Percentiles rank a stretch among this genome's conserved stretches.
phyloP scores from a whole-genome alignment of 2,113 vertebrate genomes.

The Amblyornis subalaris region DNA sequence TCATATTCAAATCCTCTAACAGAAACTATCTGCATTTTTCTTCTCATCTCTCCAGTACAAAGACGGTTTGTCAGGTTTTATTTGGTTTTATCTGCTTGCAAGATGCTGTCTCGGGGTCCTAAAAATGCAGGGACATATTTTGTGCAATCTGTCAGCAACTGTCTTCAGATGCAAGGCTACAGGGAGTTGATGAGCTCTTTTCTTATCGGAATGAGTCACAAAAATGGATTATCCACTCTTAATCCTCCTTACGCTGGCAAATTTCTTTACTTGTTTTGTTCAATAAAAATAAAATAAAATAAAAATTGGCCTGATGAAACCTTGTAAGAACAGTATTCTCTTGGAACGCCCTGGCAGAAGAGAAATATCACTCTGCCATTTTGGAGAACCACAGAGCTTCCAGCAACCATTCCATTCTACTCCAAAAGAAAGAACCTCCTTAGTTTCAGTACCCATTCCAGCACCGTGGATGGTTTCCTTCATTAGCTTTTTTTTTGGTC shows the following conservation, averaged over 20 bases:
- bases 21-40: background rate
- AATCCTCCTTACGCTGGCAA: background rate
- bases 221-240: slow-evolving; percentile 55
- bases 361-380: background rate
- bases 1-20: background rate
- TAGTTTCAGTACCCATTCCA: background rate
- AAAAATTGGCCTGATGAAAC: background rate
- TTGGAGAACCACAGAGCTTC: background rate
- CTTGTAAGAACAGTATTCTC: background rate
- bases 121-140: slow-evolving; percentile 40
- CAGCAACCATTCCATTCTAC: background rate
- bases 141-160: slow-evolving; percentile 55
- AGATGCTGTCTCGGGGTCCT: slow-evolving; percentile 29
- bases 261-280: slow-evolving; percentile 16
- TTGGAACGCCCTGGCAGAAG: background rate
- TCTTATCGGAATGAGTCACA: slow-evolving; percentile 47
- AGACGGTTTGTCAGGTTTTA: slow-evolving; percentile 47
- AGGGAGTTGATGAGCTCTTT: slow-evolving; percentile 16
- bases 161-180: slow-evolving; percentile 36
- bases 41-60: slow-evolving; percentile 18
- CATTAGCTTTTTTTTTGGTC: background rate
- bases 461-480: background rate
- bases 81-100: slow-evolving; percentile 49
- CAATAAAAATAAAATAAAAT: slow-evolving; percentile 11
- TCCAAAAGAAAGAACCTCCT: background rate